These are phyloP conservation scores for Andrena minutula DNA, from an alignment of 2,888 invertebrate species.

Conservation along the genomic window DNA sequence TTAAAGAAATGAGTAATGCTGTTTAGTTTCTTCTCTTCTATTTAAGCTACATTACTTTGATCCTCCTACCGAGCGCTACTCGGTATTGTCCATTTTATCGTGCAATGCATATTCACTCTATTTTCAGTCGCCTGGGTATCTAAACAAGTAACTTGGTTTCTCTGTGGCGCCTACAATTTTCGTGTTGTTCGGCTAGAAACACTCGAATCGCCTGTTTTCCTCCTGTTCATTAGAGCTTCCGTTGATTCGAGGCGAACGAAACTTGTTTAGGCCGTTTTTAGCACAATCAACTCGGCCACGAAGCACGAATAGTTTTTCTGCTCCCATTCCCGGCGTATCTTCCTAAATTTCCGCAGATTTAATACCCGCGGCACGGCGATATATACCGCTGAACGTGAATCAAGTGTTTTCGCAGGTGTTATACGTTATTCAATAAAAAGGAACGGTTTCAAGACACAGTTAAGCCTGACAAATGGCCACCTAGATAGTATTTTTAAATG, in stretches of 20 bases:
- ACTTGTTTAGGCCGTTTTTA: not conserved
- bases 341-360: conserved; percentile 54
- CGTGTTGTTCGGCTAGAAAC: not conserved
- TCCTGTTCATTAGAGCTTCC: not conserved
- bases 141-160: not conserved
- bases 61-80: too few relatives aligned
- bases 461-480: conserved; percentile 63
- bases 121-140: too few relatives aligned
- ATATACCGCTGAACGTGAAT: conserved; percentile 59
- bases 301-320: not conserved
- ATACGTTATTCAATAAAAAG: conserved; percentile 67
- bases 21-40: not conserved
- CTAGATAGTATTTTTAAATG: conserved; percentile 67
- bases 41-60: not conserved
- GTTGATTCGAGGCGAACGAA: not conserved
- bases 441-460: conserved; percentile 64
- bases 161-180: not conserved
- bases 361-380: conserved; percentile 52
- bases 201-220: not conserved
- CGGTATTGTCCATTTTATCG: too few relatives aligned
- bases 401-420: conserved; percentile 68
- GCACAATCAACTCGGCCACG: not conserved
- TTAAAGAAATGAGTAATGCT: not conserved
- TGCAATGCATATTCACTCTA: too few relatives aligned
- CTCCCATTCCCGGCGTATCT: conserved; percentile 13